phyloP scores from a whole-genome alignment of 2,113 vertebrate species.

The Petrocephalus zakoni region DNA sequence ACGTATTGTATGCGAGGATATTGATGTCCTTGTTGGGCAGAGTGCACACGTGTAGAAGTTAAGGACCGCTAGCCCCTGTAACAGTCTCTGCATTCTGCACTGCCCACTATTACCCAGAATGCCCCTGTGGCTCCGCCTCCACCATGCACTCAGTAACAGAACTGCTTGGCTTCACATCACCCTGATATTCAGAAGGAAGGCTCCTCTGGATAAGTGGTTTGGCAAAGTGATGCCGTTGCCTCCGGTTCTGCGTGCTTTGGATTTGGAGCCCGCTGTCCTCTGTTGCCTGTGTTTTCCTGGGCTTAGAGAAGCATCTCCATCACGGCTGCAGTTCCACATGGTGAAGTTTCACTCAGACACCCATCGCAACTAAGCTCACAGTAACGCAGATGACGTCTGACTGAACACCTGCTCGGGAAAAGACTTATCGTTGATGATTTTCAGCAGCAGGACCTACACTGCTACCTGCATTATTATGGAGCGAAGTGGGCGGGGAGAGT shows the following conservation, averaged over 20 bases:
- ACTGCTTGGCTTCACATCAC: background rate
- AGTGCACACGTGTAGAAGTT: background rate
- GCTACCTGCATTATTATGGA: too few relatives aligned
- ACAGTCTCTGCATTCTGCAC: background rate
- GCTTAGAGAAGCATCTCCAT: background rate
- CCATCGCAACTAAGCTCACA: too few relatives aligned
- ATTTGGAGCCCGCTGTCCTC: background rate
- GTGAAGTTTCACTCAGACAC: background rate
- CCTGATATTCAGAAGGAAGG: conserved; percentile 1
- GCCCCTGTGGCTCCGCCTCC: background rate
- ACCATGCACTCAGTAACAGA: background rate
- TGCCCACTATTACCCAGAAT: background rate
- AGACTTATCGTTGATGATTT: too few relatives aligned
- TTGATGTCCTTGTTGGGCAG: background rate
- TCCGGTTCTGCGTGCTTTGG: background rate
- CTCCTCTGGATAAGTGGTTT: background rate
- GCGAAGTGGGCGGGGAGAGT: too few relatives aligned
- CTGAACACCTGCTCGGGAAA: too few relatives aligned
- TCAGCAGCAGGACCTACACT: too few relatives aligned
- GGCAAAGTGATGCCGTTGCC: background rate
- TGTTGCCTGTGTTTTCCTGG: background rate
- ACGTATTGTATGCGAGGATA: background rate
- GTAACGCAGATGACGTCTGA: too few relatives aligned
- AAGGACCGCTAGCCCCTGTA: background rate
- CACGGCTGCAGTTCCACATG: background rate